Evolutionary conservation across 2,797 vertebrate species (phyloP).

Genomic region (Cichlasoma orientale): DNA sequence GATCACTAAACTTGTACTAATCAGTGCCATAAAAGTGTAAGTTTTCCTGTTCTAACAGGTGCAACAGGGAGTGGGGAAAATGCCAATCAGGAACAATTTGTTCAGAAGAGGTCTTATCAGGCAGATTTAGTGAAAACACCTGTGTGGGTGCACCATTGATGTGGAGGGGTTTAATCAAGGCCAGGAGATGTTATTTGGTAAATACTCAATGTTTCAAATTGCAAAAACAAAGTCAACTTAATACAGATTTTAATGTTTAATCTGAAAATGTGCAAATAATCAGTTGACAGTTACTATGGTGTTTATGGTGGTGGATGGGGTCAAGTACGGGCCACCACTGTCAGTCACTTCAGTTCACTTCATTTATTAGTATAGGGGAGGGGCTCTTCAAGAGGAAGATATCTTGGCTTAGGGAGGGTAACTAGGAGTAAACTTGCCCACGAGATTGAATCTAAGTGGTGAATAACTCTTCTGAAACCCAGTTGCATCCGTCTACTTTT

Average conservation of each 20-base stretch:
- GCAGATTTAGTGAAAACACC: slow-evolving; percentile 16
- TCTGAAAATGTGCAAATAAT: background rate
- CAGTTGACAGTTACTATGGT: background rate
- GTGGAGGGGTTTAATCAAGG: background rate
- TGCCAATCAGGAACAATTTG: background rate
- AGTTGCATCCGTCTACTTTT: background rate
- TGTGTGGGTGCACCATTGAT: background rate
- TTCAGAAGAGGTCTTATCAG: slow-evolving; percentile 1
- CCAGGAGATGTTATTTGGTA: background rate
- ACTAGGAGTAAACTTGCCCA: background rate
- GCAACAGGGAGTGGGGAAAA: background rate
- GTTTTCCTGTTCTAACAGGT: background rate
- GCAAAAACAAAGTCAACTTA: background rate
- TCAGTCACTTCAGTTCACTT: too few relatives aligned
- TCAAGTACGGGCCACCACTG: too few relatives aligned
- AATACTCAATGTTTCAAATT: background rate
- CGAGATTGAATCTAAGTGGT: background rate
- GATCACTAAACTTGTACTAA: background rate
- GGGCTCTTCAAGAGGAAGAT: background rate
- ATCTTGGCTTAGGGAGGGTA: background rate
- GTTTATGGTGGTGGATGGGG: too few relatives aligned
- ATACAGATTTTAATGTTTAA: background rate
- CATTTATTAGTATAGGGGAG: too few relatives aligned
- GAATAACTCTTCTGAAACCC: rapidly evolving
- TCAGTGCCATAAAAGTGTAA: background rate